Evolutionary conservation across 1,140 invertebrate species (phyloP).

Genomic region (Calephelis virginiensis): DNA sequence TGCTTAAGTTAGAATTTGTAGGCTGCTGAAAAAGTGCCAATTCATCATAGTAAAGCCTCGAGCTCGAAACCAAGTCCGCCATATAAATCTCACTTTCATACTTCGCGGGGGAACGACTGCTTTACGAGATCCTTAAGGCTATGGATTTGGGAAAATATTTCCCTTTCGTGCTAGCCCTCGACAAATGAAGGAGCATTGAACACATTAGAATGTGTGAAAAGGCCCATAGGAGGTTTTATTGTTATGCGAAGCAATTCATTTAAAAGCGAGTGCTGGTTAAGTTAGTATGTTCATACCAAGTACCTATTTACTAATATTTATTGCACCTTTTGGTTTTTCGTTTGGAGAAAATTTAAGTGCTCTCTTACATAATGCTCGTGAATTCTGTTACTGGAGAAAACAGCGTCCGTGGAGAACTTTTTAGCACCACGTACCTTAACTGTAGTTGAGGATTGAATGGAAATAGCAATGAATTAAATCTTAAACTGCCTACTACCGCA

Average conservation of each 20-base stretch:
- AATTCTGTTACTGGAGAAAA: conserved; percentile 26
- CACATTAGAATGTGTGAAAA: conserved; percentile 75
- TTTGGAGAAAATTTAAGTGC: conserved; percentile 45
- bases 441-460: conserved; percentile 4
- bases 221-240: conserved; percentile 71
- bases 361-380: conserved; percentile 35
- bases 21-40: conserved; percentile 74
- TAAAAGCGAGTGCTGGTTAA: conserved; percentile 69
- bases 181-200: conserved; percentile 74
- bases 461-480: conserved; percentile 12
- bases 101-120: conserved; percentile 77
- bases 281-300: conserved; percentile 58
- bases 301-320: conserved; percentile 74
- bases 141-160: conserved; percentile 80
- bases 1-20: conserved; percentile 71
- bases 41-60: conserved; percentile 75
- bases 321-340: conserved; percentile 52
- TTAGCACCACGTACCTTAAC: conserved; percentile 20
- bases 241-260: conserved; percentile 75
- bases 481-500: background rate
- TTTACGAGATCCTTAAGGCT: conserved; percentile 80
- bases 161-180: conserved; percentile 69
- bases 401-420: conserved; percentile 14
- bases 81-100: conserved; percentile 79
- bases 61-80: conserved; percentile 70